Base-by-base conservation (phyloP, 2,113 vertebrate species). In the Cheilinus undulatus region DNA sequence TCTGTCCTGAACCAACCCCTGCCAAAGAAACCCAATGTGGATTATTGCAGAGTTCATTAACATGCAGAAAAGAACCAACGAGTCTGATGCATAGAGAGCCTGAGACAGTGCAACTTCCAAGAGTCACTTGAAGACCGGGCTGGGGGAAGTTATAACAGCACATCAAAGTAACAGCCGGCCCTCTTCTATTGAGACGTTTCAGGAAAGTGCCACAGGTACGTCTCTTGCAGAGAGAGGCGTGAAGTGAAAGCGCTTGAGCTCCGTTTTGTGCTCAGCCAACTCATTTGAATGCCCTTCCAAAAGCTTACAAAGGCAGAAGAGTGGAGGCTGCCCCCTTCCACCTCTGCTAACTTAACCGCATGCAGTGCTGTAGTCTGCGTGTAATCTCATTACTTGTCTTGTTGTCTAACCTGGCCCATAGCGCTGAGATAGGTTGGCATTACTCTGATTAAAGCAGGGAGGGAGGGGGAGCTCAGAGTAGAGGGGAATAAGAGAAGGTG, bases 381-480 rank as follows among this genome's bases (percentile, higher is more conserved):
- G 82, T 89, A 93, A 92, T 92, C 87, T 88, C 83, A 88, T 91
- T 92, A 89, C 76, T 66, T 48, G 46, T 74, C 66, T 69, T 78
- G 69, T 80, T 86, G 83, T 87, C 78, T 83, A 74, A 85, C 70
- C 67, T 38, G 65, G 85, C 68, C 65, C 43, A 51, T 61, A 72
- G 78, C 49, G 67, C 80, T 46, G 83, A 54, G 81, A 88, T 69
- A 81, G 81, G 57, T 71, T 72, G 86, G 88, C 86, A 93, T 92
- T 92, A 92, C 71, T 82, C 81, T 91, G 90, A 93, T 93, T 91
- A 92, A 93, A 92, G 69, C 74, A 51, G 60, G 59, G 67, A 68
- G 40, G 24, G 57, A 32, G 48, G 42, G 73, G 24, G 56, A 71
- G 52, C 34, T 19, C 64, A 50, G 36, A 30, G n/a, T 57, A 49